These are phyloP conservation scores for Seladonia tumulorum DNA, from an alignment of 2,888 invertebrate genomes.

Conservation along the genomic window DNA sequence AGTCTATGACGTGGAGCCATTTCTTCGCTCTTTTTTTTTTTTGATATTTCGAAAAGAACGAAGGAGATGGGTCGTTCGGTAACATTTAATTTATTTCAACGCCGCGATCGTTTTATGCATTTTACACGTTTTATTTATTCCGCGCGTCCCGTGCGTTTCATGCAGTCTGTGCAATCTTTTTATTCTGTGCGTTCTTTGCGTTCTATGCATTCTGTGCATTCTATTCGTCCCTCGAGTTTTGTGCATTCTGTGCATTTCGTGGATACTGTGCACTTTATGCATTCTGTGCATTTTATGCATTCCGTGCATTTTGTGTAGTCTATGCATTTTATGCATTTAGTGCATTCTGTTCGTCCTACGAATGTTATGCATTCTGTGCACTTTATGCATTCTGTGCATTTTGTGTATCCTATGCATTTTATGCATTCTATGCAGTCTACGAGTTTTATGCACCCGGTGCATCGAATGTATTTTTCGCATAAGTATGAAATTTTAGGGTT, in stretches of 20 bases:
- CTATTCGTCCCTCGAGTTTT: too few relatives aligned
- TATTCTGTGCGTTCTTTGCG: too few relatives aligned
- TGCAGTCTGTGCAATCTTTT: too few relatives aligned
- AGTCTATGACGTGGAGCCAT: neutral
- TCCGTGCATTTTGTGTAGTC: neutral
- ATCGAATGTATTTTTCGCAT: neutral
- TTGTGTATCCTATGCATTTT: too few relatives aligned
- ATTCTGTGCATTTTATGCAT: neutral
- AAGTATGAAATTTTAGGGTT: neutral
- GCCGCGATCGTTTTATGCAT: neutral
- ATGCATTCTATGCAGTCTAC: neutral
- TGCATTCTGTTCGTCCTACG: too few relatives aligned
- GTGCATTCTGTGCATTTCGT: too few relatives aligned
- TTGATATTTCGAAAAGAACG: neutral
- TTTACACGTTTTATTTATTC: neutral
- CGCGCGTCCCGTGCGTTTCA: neutral
- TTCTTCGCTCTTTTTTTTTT: neutral
- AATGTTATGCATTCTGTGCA: too few relatives aligned
- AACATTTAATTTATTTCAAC: constrained; percentile 37
- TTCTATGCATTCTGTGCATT: too few relatives aligned
- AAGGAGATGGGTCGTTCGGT: neutral
- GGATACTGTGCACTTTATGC: too few relatives aligned
- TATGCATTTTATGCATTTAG: too few relatives aligned
- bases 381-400: too few relatives aligned
- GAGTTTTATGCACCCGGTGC: neutral